A percentile compares a stretch with the other conserved stretches of the same genome.
These are phyloP conservation scores for Acestrorhynchus altus DNA, from an alignment of 2,797 vertebrate genomes.

Conservation along the genomic window DNA sequence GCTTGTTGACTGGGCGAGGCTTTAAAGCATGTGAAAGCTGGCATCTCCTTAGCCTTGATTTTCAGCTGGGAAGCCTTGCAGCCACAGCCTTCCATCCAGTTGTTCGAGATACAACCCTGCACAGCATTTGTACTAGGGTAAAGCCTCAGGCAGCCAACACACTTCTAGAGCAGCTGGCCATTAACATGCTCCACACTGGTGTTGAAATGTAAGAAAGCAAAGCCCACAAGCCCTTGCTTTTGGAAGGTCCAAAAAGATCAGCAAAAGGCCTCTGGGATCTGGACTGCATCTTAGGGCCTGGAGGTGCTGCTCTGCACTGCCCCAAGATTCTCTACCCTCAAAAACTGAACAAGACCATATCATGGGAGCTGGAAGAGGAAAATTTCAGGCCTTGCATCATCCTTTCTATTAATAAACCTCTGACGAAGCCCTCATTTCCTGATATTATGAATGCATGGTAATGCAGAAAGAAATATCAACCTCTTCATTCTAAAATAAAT, in stretches of 20 bases:
- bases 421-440: not conserved
- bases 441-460: slow-evolving; percentile 1
- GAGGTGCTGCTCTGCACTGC: slow-evolving; percentile 1
- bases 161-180: slow-evolving; percentile 22
- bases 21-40: not conserved
- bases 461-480: not conserved
- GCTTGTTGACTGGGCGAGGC: not conserved
- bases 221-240: slow-evolving; percentile 18
- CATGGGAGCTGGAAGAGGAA: slow-evolving; percentile 5
- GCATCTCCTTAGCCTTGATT: not conserved
- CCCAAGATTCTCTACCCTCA: not conserved
- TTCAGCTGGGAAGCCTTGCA: slow-evolving; percentile 10
- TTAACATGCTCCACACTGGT: slow-evolving; percentile 17
- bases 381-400: slow-evolving; percentile 5
- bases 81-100: slow-evolving; percentile 12
- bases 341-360: not conserved
- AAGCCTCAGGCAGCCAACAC: slow-evolving; percentile 21
- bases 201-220: slow-evolving; percentile 27
- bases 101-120: slow-evolving; percentile 35
- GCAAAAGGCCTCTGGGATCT: not conserved
- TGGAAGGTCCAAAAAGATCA: not conserved
- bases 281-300: not conserved
- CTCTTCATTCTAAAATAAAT: not conserved
- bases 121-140: slow-evolving; percentile 19
- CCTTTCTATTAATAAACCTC: not conserved